A percentile compares a stretch with the other conserved stretches of the same genome.
Evolutionary conservation across 1,140 invertebrate species (phyloP).

Genomic region (Palaemon carinicauda): DNA sequence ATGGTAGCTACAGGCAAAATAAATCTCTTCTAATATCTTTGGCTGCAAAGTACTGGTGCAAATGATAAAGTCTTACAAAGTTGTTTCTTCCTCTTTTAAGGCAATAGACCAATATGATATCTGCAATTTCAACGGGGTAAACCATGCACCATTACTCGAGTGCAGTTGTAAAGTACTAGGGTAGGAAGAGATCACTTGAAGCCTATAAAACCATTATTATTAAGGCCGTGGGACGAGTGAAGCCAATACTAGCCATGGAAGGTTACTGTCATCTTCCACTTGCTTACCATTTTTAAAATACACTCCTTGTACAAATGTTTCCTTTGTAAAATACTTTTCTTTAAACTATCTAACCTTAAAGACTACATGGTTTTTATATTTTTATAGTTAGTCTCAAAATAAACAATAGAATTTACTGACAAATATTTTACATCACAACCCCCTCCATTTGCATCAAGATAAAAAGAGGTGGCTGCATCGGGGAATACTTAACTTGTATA

Average conservation of each 20-base stretch:
- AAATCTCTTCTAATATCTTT: conserved; percentile 9
- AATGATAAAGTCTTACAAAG: not conserved
- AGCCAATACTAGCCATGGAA: conserved; percentile 49
- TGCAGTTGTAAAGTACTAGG: too few relatives aligned
- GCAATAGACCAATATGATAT: not conserved
- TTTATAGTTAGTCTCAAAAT: conserved; percentile 56
- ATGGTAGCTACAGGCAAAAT: conserved; percentile 2
- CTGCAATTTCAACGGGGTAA: not conserved
- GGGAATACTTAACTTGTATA: conserved; percentile 56
- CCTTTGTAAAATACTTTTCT: conserved; percentile 58
- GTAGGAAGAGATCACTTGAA: not conserved
- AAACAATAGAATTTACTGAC: conserved; percentile 57
- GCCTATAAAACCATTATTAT: not conserved
- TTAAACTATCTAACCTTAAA: conserved; percentile 57
- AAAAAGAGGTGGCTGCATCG: conserved; percentile 34
- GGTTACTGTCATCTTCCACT: conserved; percentile 42
- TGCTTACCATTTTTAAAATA: conserved; percentile 47
- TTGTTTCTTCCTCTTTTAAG: not conserved
- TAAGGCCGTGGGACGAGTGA: conserved; percentile 31
- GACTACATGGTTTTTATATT: conserved; percentile 49
- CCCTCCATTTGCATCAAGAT: conserved; percentile 54
- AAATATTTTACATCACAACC: conserved; percentile 56
- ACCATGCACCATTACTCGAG: too few relatives aligned
- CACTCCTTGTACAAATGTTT: conserved; percentile 58
- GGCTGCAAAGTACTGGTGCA: not conserved